Conservation (phyloP, 2,888 invertebrate genomes). For the Andrena haemorrhoa region DNA sequence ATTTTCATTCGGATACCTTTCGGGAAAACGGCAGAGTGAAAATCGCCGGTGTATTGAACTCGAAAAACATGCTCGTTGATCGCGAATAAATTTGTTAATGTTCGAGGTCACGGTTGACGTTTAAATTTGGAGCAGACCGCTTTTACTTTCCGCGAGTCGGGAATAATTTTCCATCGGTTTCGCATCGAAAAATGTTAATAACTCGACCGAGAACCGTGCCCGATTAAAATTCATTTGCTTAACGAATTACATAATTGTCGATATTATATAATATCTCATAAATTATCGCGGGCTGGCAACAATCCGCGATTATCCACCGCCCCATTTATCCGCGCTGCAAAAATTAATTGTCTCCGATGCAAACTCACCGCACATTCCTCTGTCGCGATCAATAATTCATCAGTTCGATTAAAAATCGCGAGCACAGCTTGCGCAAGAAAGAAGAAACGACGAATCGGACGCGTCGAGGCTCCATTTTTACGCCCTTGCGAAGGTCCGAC, state of each 20-base stretch:
- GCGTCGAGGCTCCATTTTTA: conserved; percentile 71
- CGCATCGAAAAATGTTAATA: conserved; percentile 49
- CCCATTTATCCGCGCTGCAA: conserved; percentile 9
- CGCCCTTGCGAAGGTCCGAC: conserved; percentile 64
- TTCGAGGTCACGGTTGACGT: conserved; percentile 52
- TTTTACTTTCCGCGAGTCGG: conserved; percentile 45
- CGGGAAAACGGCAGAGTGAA: not conserved
- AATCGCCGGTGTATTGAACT: conserved; percentile 2
- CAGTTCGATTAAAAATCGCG: not conserved
- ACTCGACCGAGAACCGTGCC: conserved; percentile 13
- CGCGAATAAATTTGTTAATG: conserved; percentile 39
- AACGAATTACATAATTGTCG: conserved; percentile 37
- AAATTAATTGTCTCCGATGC: conserved; percentile 3
- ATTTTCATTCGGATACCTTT: not conserved
- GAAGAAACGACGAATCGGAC: not conserved
- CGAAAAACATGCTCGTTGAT: not conserved
- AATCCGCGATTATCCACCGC: not conserved
- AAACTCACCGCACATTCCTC: not conserved
- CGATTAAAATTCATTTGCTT: conserved; percentile 40
- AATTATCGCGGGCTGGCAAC: conserved; percentile 27
- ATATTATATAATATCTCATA: conserved; percentile 28
- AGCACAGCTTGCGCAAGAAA: not conserved
- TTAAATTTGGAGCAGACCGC: conserved; percentile 34
- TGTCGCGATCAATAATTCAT: not conserved
- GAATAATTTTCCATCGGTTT: conserved; percentile 49